Evolutionary conservation across 1,140 invertebrate species (phyloP), one percentile per base, ranked within the genome.

Genomic region (Phymorhynchus buccinoides): DNA sequence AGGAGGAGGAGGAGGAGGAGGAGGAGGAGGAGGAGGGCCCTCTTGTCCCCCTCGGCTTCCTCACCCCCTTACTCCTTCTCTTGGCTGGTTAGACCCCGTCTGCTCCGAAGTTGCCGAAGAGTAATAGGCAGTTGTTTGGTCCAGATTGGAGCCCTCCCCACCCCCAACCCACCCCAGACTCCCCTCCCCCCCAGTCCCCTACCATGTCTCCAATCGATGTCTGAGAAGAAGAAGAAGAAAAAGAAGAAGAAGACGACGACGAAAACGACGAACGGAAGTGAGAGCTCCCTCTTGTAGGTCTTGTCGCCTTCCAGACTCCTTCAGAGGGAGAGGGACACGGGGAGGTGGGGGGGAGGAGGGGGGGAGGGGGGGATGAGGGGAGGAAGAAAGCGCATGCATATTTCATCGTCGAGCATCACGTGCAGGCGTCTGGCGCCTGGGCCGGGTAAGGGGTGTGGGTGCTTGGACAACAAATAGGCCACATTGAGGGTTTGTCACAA

Each of bases 331-430:
- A 32, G 3, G 3, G 71, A 14, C 27, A 71, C 16, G 32, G 32
- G 27, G 27, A 9, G 27, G 66, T n/a, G 66, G 27, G 12, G 22
- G 2, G 22, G 14, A 27, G 56, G 56, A 22, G 22, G 56, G 0
- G 56, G 56, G 56, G 1, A 27, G 56, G 0, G 22, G 56, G 1
- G 37, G 22, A 27, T 22, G 18, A 12, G 30, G 37, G 80, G 62
- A 81, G 80, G 80, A 81, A 78, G 75, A 39, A 83, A 83, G 39
- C 62, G 35, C 66, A 83, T 83, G 81, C 81, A 83, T 83, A 83
- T 83, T 83, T 83, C 66, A 83, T 83, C 71, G 81, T 83, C 71
- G 81, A 56, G n/a, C 56, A 35, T n/a, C 81, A 27, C 39, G 56
- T 62, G 62, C 27, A 48, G 32, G 27, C 77, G 41, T 56, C 77